phyloP scores from a whole-genome alignment of 2,797 vertebrate genomes.

The Eulemur mongoz region DNA sequence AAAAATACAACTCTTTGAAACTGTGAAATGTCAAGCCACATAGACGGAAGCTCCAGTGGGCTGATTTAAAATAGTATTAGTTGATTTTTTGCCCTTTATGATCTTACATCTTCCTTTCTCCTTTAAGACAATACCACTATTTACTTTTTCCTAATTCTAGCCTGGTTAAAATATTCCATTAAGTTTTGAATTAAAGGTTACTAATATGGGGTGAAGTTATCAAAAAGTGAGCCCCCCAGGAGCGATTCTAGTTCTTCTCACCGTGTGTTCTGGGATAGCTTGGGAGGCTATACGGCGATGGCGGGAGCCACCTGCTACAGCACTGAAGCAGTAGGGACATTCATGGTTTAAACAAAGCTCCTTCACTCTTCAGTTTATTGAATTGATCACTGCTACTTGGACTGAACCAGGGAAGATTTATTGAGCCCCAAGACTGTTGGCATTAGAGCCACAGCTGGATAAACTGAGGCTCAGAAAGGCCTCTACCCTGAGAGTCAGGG shows the following conservation, averaged over 20 bases:
- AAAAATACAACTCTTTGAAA: neutral
- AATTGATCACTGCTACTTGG: neutral
- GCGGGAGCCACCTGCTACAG: accelerated
- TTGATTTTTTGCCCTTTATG: neutral
- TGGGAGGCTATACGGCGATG: accelerated
- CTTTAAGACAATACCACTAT: neutral
- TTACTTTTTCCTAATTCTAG: neutral
- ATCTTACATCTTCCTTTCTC: neutral
- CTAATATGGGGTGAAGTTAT: neutral
- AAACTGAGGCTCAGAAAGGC: neutral
- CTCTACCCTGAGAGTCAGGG: accelerated
- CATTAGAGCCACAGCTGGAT: neutral
- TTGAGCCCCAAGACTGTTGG: neutral
- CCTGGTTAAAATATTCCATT: neutral
- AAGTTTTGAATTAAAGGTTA: neutral
- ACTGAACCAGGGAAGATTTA: neutral
- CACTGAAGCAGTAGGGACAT: neutral
- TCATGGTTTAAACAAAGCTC: neutral
- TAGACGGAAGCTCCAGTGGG: neutral
- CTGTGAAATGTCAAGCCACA: neutral
- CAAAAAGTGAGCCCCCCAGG: neutral
- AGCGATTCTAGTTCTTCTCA: accelerated
- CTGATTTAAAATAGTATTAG: neutral
- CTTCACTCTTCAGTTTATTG: neutral
- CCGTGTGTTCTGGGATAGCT: accelerated